Evolutionary conservation across 2,888 invertebrate species (phyloP), one percentile per base, ranked within the genome.

Genomic region (Amiota minor): DNA sequence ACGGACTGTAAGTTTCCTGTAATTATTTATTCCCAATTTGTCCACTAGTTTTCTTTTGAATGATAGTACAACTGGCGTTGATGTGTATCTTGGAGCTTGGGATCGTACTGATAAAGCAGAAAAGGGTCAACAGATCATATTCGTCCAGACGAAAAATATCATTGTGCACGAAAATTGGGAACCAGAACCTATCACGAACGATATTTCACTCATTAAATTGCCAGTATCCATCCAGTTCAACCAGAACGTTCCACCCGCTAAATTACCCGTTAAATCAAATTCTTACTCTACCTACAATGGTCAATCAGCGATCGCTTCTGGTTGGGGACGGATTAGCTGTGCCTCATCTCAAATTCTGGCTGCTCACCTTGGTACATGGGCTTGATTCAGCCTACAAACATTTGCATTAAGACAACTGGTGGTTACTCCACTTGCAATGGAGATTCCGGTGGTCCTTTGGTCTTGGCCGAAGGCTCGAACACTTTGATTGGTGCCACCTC

Each of bases 161-260:
- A 81, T 86, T 49, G 87, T 90, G 6, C 91, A 91, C 77, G 88
- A 89, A 72, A 46, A 83, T 0, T 90, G 89, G 88, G 79, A 86
- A 23, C 18, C 86, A 0, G 47, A 75, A 1, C 83, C 82, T 14
- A 78, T 90, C 11, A 71, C 75, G 11, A 89, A 91, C 76, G 91
- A 91, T 74, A 88, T 91, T 70, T 91, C 91, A 4, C 72, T 91
- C n/a, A 84, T 91, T 50, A 86, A 85, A 67, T 78, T 91, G 74
- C 88, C 90, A 10, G 74, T 82, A 53, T 72, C 85, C 10, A 88
- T 91, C 45, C 78, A 78, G 20, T 81, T 90, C 61, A 89, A 88
- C 75, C 88, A 84, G 0, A 68, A 73, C 69, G 80, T 88, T 18
- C 77, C 81, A 71, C 82, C 88, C 23, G 79, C 80, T n/a, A 82